Conservation (phyloP, 2,113 vertebrate species). For the Arothron firmamentum region DNA sequence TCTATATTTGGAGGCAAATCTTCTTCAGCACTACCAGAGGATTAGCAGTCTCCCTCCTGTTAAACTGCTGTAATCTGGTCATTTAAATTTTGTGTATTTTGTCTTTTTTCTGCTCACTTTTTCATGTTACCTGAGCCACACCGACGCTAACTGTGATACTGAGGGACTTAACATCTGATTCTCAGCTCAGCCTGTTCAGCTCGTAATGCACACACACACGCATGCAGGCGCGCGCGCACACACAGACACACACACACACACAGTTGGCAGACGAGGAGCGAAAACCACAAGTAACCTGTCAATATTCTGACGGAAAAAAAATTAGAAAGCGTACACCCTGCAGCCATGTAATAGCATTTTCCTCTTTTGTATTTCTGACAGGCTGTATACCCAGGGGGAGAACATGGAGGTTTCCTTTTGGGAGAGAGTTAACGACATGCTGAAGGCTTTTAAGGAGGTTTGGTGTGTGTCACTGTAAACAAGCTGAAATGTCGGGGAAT, state of each 20-base stretch:
- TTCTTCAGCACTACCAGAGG: constrained; percentile 11
- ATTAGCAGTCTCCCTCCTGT: constrained; percentile 1
- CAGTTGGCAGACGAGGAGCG: constrained; percentile 9
- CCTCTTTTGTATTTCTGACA: constrained; percentile 63
- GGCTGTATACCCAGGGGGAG: constrained; percentile 36
- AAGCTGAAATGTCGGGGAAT: constrained; percentile 59
- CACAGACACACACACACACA: constrained; percentile 16
- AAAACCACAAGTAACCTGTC: constrained; percentile 42
- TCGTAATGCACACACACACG: too few relatives aligned
- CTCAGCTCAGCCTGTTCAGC: constrained; percentile 9
- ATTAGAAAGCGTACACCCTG: constrained; percentile 46
- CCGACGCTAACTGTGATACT: constrained; percentile 23
- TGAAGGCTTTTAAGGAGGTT: constrained; percentile 60
- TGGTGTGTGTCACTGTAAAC: constrained; percentile 67
- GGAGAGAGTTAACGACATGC: constrained; percentile 62
- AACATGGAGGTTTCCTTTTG: constrained; percentile 48
- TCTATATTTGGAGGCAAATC: constrained; percentile 27
- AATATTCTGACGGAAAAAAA: constrained; percentile 40
- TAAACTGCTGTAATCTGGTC: constrained; percentile 6
- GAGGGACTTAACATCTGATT: constrained; percentile 47
- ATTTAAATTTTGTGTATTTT: constrained; percentile 12
- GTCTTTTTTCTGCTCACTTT: neutral
- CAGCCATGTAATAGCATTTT: constrained; percentile 56
- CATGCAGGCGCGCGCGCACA: neutral
- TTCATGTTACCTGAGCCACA: constrained; percentile 27